A percentile compares a stretch with the other conserved stretches of the same genome.
phyloP scores from a whole-genome alignment of 1,140 invertebrate species.

The Metaphire vulgaris region DNA sequence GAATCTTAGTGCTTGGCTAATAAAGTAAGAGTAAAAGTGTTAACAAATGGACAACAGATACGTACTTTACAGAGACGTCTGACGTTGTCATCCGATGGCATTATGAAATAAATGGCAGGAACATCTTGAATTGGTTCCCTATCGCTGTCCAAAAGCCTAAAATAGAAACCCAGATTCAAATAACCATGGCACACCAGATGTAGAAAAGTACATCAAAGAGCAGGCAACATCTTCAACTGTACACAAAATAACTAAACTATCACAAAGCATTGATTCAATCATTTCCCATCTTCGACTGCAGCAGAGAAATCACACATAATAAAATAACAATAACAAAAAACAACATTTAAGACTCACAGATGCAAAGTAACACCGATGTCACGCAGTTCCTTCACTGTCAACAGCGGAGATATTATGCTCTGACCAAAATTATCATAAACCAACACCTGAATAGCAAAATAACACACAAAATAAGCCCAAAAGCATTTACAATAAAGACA shows the following conservation, averaged over 20 bases:
- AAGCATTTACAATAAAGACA: not conserved
- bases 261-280: not conserved
- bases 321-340: not conserved
- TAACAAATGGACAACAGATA: too few relatives aligned
- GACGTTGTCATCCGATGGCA: conserved; percentile 94
- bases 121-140: conserved; percentile 95
- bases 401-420: conserved; percentile 94
- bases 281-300: not conserved
- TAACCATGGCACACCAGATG: not conserved
- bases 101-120: conserved; percentile 95
- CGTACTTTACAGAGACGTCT: conserved; percentile 81
- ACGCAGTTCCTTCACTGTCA: conserved; percentile 90
- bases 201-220: conserved; percentile 6
- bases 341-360: conserved; percentile 63
- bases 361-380: conserved; percentile 95
- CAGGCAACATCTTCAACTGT: conserved; percentile 9
- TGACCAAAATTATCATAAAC: conserved; percentile 93
- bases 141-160: conserved; percentile 81
- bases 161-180: conserved; percentile 28
- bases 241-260: conserved; percentile 30
- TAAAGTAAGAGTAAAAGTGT: too few relatives aligned
- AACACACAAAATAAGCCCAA: not conserved
- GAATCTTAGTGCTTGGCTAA: too few relatives aligned
- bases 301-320: not conserved
- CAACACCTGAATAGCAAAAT: conserved; percentile 58